These are phyloP conservation scores for Balanococcus diminutus DNA, from an alignment of 2,888 invertebrate species.

Conservation along the genomic window DNA sequence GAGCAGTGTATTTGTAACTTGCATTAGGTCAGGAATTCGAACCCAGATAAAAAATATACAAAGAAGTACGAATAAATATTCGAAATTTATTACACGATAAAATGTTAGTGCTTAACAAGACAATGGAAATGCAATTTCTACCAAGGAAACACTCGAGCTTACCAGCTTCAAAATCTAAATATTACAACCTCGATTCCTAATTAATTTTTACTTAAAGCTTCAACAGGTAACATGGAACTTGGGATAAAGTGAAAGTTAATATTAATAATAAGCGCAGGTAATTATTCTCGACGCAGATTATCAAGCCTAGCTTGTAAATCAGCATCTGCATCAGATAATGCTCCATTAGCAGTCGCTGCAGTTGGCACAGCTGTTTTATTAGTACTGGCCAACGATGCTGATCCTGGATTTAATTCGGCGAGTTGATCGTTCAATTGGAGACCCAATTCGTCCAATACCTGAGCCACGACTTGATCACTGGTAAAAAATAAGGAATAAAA, in stretches of 20 bases:
- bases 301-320: constrained; percentile 96
- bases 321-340: constrained; percentile 83
- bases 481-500: constrained; percentile 29
- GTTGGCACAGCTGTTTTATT: constrained; percentile 71
- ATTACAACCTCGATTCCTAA: not conserved
- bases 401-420: constrained; percentile 80
- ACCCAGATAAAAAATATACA: too few species aligned
- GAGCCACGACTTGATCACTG: constrained; percentile 91
- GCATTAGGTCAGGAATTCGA: too few species aligned
- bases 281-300: constrained; percentile 85
- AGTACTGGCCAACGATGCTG: constrained; percentile 66
- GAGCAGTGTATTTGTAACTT: too few species aligned
- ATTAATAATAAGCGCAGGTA: not conserved
- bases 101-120: too few species aligned
- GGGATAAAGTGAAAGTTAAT: not conserved
- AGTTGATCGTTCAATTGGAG: constrained; percentile 92
- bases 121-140: not conserved
- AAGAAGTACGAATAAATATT: too few species aligned
- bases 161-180: not conserved
- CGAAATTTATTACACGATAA: too few species aligned
- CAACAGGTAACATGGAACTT: not conserved
- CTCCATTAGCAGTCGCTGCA: constrained; percentile 63
- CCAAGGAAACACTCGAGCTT: not conserved
- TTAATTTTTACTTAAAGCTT: not conserved
- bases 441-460: constrained; percentile 97